Evolutionary conservation across 1,140 invertebrate genomes (phyloP), one percentile per base, ranked within the genome.

Genomic region (Agrilus planipennis): DNA sequence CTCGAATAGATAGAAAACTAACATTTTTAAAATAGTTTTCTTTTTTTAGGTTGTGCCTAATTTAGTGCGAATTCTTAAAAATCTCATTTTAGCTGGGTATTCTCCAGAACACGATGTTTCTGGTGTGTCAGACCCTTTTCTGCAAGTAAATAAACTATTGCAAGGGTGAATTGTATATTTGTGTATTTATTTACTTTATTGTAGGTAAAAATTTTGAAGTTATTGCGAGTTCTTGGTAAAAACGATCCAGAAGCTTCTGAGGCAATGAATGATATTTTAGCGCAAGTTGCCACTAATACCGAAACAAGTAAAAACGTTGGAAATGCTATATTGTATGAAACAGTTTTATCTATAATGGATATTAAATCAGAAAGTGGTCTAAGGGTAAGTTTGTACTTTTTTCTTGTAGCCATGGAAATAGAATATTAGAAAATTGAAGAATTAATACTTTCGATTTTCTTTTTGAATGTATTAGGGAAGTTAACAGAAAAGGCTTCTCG

Each of bases 31-130:
- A n/a, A n/a, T n/a, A n/a, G n/a, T n/a, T n/a, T n/a, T 51, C 44
- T 58, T 50, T 51, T 78, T 78, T 42, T 71, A 98, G 92, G 85
- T 97, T 64, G 94, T 99, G 46, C 93, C 95, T 49, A 97, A 96
- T 68, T 70, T 99, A 55, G 95, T 99, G 36, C 76, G 94, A 55
- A 96, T 97, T 61, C 69, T 99, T 54, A 99, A 99, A 69, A 98
- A 97, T 68, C 69, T 99, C 22, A 94, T 99, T 44, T 75, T 97
- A 67, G 90, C 91, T 39, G 95, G 95, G 16, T 99, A 99, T 69
- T 99, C 94, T 21, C 94, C 95, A 7, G 96, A 99, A 63, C 95
- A 99, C 63, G 96, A 99, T 68, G 95, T 99, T n/a, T 95, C 89
- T 46, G 94, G 96, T 32, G 90, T 99, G 10, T 96, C 90, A 51